Evolutionary conservation across 2,113 vertebrate genomes (phyloP), one percentile per base, ranked within the genome.

Genomic region (Gadus macrocephalus): DNA sequence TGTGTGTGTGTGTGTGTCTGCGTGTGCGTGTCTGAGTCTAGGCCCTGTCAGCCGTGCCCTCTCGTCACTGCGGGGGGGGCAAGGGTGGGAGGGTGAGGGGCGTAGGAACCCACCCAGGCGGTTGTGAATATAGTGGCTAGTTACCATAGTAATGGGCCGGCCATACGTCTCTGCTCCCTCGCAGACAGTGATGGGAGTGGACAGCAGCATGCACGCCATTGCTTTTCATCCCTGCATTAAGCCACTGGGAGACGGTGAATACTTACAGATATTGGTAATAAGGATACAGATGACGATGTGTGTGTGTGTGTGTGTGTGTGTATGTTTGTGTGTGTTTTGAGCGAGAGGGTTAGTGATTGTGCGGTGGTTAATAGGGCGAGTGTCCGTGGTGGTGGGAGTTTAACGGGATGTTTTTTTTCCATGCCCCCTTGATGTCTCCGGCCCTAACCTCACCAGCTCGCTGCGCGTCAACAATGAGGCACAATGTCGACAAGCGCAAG

Each of bases 111-210:
- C 42, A 49, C 42, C 77, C 79, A 63, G 84, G 71, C 82, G 86
- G 79, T 80, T 83, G 85, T 88, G 87, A 90, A 90, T 85, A 90
- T 88, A 91, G 85, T 79, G 80, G 82, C 84, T 88, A 86, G 89
- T 91, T 92, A 89, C 88, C 89, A 91, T 89, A 91, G 90, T 89
- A 90, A 92, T 87, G 82, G 78, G 81, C 42, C 76, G 83, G 87
- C 85, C 86, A 87, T 86, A 80, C 77, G 64, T 85, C 42, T 49
- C 7, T 86, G 81, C 83, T 80, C 75, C 72, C 65, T 81, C 72
- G 60, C 64, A 85, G 87, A 88, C 79, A 82, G 76, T 83, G 86
- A 91, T 89, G 78, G 75, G 72, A 87, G 78, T 78, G 86, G 88
- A 91, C 89, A 91, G 86, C 81, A 82, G 89, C 83, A 87, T 89